Evolutionary conservation across 1,140 invertebrate genomes (phyloP), one percentile per base, ranked within the genome.

Genomic region (Zaprionus kolodkinae): DNA sequence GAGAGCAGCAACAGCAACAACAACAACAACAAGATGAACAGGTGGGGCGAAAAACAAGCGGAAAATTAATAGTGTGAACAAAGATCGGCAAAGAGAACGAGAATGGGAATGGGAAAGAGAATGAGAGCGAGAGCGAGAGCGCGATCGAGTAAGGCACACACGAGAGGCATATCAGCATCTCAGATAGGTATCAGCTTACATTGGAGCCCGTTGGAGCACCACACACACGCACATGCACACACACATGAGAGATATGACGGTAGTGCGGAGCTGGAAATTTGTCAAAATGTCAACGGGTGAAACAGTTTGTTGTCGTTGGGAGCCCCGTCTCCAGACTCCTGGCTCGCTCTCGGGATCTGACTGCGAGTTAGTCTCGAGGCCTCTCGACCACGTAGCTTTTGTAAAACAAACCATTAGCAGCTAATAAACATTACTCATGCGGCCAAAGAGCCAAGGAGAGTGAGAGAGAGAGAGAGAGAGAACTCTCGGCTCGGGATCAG

Each of bases 341-440:
- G 66, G 50, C 50, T 52, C 56, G 17, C 17, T 25, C 21, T 21
- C 45, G 45, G 45, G 45, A 50, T 50, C 11, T 17, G 15, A 36
- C 0, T 33, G 2, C 21, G 21, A 21, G 21, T 21, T 21, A 21
- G 21, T 21, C 21, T 21, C 21, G 21, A 52, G 61, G 13, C 48
- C 27, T n/a, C 35, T n/a, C 45, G 38, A 59, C 63, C 86, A 90
- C 88, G 83, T 87, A 79, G 77, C 81, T 88, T 91, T 91, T 91
- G 91, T 92, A 91, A 91, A 92, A 91, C 91, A 92, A 91, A 92
- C 91, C 91, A 92, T 92, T 91, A 92, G 84, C 90, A 83, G 84
- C 88, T 92, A 91, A 92, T 91, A 91, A 91, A 91, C 90, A 91
- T 91, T 91, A 92, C 81, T 92, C 91, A 92, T 91, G 77, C 70